phyloP scores from a whole-genome alignment of 2,113 vertebrate genomes.

The Isurus oxyrinchus region DNA sequence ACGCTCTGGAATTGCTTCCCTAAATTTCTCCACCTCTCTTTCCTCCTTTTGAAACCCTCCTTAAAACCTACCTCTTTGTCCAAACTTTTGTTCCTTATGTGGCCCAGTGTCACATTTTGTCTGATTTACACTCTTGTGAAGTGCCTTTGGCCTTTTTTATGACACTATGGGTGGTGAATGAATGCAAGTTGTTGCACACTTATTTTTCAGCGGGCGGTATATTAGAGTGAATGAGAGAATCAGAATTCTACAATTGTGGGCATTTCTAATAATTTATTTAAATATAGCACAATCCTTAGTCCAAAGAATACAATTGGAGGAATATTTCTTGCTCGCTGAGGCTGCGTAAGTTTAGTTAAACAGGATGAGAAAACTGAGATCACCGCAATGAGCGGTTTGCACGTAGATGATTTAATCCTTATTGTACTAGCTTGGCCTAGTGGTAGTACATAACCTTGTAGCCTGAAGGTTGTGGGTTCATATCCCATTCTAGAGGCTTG shows the following conservation, averaged over 20 bases:
- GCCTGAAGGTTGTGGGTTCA: too few relatives aligned
- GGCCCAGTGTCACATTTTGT: neutral
- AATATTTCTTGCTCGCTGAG: neutral
- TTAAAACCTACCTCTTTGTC: too few relatives aligned
- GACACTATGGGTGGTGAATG: neutral
- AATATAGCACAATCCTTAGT: neutral
- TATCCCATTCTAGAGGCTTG: too few relatives aligned
- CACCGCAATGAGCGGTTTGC: neutral
- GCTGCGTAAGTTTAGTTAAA: neutral
- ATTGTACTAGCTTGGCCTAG: neutral
- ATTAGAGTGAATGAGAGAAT: too few relatives aligned
- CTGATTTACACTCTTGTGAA: neutral
- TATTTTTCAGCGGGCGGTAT: neutral
- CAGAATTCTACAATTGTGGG: neutral
- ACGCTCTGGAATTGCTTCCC: neutral
- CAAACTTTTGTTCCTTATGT: too few relatives aligned
- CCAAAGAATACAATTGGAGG: neutral
- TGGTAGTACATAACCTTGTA: too few relatives aligned
- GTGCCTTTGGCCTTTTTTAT: too few relatives aligned
- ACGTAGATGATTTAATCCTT: neutral
- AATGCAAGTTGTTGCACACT: neutral
- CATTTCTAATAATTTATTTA: neutral
- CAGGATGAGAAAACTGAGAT: neutral
- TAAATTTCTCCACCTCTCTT: neutral
- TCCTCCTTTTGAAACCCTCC: neutral